phyloP scores from a whole-genome alignment of 2,888 invertebrate genomes.

The Drosophila parthenogenetica region DNA sequence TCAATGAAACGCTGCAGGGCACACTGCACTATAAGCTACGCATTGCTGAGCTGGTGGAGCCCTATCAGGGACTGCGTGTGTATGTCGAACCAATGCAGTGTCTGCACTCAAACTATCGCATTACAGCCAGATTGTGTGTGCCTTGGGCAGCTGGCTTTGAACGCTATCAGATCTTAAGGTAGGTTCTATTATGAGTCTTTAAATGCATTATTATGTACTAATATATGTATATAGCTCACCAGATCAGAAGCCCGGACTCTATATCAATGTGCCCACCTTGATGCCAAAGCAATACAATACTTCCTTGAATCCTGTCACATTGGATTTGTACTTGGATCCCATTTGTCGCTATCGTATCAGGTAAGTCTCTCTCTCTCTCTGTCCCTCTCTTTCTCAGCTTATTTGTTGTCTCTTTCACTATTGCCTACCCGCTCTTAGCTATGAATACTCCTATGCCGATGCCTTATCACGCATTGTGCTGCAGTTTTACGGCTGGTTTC shows the following conservation, averaged over 20 bases:
- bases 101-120: conserved; percentile 83
- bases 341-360: conserved; percentile 89
- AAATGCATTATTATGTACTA: background rate
- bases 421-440: conserved; percentile 60
- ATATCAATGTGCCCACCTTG: conserved; percentile 87
- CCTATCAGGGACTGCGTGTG: conserved; percentile 88
- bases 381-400: background rate
- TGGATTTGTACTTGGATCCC: conserved; percentile 89
- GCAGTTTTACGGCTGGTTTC: conserved; percentile 88
- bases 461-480: conserved; percentile 88
- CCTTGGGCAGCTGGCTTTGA: conserved; percentile 89
- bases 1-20: conserved; percentile 86
- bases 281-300: conserved; percentile 85
- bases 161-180: conserved; percentile 85
- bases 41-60: conserved; percentile 86
- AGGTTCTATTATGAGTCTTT: conserved; percentile 64
- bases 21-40: conserved; percentile 88
- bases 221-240: conserved; percentile 48
- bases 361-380: conserved; percentile 82
- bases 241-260: conserved; percentile 82
- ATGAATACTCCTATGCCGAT: conserved; percentile 86
- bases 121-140: conserved; percentile 87
- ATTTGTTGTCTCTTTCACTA: background rate
- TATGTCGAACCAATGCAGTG: conserved; percentile 86
- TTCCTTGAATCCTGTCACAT: conserved; percentile 85